Conservation (phyloP, 2,797 vertebrate genomes). For the Lithobates pipiens region DNA sequence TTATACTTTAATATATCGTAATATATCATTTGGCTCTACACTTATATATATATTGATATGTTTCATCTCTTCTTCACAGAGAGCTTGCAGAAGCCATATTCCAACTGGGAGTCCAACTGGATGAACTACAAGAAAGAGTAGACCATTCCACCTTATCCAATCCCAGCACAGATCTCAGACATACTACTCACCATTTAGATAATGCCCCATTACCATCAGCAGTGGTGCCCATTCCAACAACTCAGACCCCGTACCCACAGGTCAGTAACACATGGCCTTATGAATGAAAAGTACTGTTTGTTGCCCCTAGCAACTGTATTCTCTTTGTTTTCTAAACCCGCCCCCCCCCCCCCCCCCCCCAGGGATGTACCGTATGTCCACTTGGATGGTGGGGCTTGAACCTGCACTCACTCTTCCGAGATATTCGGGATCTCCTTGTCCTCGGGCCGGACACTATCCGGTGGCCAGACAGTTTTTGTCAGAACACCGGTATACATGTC, state of each 20-base stretch:
- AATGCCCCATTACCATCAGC: slow-evolving; percentile 44
- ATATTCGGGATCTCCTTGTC: too few relatives aligned
- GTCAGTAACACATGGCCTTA: slow-evolving; percentile 61
- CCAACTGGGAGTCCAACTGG: slow-evolving; percentile 80
- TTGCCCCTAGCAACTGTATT: too few relatives aligned
- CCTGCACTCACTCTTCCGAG: too few relatives aligned
- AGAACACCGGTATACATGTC: too few relatives aligned
- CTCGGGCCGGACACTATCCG: too few relatives aligned
- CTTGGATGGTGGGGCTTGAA: too few relatives aligned
- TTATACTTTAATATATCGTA: too few relatives aligned
- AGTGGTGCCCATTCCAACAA: not conserved
- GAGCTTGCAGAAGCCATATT: slow-evolving; percentile 86
- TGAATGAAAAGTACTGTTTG: not conserved
- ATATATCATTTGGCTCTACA: too few relatives aligned
- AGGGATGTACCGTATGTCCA: too few relatives aligned
- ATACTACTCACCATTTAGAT: slow-evolving; percentile 5
- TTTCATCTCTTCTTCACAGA: slow-evolving; percentile 68
- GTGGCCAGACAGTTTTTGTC: too few relatives aligned
- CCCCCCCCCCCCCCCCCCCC: too few relatives aligned
- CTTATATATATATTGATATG: not conserved
- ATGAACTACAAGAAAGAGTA: slow-evolving; percentile 83
- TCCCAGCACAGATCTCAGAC: not conserved
- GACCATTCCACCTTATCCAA: slow-evolving; percentile 54
- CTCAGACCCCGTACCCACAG: slow-evolving; percentile 65
- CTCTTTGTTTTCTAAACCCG: too few relatives aligned